These are phyloP conservation scores for Parnassius orleans DNA, from an alignment of 2,888 invertebrate genomes.

Conservation along the genomic window DNA sequence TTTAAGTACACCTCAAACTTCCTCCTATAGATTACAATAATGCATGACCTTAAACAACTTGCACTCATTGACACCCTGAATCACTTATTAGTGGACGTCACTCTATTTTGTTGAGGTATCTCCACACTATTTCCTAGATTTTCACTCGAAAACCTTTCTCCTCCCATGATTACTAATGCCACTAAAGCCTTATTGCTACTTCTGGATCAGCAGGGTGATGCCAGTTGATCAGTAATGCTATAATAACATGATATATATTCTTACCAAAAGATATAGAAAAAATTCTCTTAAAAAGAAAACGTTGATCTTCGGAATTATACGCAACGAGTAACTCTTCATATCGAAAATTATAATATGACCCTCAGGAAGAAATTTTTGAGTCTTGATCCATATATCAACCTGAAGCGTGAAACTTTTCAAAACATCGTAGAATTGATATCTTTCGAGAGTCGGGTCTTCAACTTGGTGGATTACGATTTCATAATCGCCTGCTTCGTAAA, in stretches of 20 bases:
- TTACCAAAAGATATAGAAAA: conserved; percentile 58
- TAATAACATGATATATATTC: conserved; percentile 26
- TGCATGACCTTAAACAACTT: not conserved
- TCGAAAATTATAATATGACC: conserved; percentile 63
- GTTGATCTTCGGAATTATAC: conserved; percentile 56
- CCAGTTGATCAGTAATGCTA: too few species aligned
- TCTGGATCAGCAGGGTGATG: too few species aligned
- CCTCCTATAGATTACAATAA: not conserved
- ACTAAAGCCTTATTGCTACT: too few species aligned
- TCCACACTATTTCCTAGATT: too few species aligned
- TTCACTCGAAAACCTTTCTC: too few species aligned
- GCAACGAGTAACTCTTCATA: conserved; percentile 52
- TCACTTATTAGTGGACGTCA: too few species aligned
- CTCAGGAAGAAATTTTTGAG: conserved; percentile 43
- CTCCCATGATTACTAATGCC: too few species aligned
- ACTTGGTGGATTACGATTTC: conserved; percentile 60
- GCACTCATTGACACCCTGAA: too few species aligned
- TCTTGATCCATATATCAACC: conserved; percentile 56
- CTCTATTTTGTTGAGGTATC: too few species aligned
- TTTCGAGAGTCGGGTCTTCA: conserved; percentile 50
- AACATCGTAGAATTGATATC: conserved; percentile 55
- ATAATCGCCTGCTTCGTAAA: conserved; percentile 45
- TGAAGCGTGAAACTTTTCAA: conserved; percentile 54
- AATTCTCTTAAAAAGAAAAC: conserved; percentile 63
- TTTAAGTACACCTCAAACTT: not conserved